Evolutionary conservation across 2,113 vertebrate species (phyloP).

Genomic region (Rhynchomys soricoides): DNA sequence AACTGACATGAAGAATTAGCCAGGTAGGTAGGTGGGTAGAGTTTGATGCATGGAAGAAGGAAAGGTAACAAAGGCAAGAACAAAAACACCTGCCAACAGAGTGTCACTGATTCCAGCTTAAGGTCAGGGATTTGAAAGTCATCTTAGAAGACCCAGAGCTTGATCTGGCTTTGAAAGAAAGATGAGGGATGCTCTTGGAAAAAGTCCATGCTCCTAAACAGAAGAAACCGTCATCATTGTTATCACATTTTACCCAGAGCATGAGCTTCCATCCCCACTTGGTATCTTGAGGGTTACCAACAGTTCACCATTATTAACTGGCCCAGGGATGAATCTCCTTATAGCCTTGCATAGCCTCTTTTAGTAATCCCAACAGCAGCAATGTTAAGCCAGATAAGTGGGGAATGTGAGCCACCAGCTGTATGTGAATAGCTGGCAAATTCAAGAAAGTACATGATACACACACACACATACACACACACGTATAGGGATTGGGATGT

Average conservation of each 20-base stretch:
- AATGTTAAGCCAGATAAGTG: not conserved
- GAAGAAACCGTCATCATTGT: not conserved
- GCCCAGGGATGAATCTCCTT: not conserved
- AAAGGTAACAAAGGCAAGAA: not conserved
- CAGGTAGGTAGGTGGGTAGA: not conserved
- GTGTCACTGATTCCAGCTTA: not conserved
- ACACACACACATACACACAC: not conserved
- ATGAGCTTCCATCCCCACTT: not conserved
- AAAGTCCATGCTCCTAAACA: not conserved
- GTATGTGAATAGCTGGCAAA: not conserved
- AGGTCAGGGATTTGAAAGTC: not conserved
- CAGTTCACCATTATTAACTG: not conserved
- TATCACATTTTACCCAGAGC: not conserved
- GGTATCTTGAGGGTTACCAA: not conserved
- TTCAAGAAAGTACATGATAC: not conserved
- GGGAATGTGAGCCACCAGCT: not conserved
- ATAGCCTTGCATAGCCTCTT: not conserved
- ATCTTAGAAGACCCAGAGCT: not conserved
- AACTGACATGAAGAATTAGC: not conserved
- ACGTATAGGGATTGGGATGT: not conserved
- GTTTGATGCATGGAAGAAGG: not conserved
- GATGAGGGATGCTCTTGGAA: not conserved
- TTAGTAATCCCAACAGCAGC: not conserved
- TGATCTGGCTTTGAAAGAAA: slow-evolving; percentile 47
- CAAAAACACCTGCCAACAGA: not conserved